Evolutionary conservation across 2,888 invertebrate species (phyloP).

Genomic region (Pandemis heparana): DNA sequence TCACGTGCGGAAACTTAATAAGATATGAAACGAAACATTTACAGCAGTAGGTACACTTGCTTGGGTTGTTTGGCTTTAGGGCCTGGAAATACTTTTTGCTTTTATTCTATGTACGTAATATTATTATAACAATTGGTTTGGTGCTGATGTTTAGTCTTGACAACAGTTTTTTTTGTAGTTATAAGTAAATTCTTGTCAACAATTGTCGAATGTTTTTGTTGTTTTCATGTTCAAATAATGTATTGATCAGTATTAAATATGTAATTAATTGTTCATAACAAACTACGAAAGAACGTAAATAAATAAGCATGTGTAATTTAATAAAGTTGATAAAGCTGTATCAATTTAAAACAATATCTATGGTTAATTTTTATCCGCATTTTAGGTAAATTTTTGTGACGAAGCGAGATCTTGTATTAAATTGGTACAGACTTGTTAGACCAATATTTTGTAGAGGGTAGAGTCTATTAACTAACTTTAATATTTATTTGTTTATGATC

Average conservation of each 20-base stretch:
- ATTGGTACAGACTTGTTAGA: slow-evolving; percentile 21
- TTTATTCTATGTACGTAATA: neutral
- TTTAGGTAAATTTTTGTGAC: neutral
- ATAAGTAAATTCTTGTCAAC: neutral
- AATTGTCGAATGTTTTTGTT: slow-evolving; percentile 15
- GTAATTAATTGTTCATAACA: slow-evolving; percentile 17
- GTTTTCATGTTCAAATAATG: neutral
- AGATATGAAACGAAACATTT: slow-evolving; percentile 13
- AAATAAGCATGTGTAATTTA: slow-evolving; percentile 12
- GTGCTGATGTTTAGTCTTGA: neutral
- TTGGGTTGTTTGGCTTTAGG: slow-evolving; percentile 21
- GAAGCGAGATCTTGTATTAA: neutral
- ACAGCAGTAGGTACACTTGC: slow-evolving; percentile 10
- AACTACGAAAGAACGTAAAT: neutral
- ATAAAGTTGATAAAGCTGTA: neutral
- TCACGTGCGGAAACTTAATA: neutral
- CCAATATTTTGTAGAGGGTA: slow-evolving; percentile 27
- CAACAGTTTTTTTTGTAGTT: neutral
- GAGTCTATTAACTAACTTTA: slow-evolving; percentile 63
- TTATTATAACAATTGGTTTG: neutral
- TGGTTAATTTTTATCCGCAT: no score
- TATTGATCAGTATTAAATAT: slow-evolving; percentile 12
- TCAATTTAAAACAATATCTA: neutral
- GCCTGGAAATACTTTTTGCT: slow-evolving; percentile 13
- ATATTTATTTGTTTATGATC: slow-evolving; percentile 79